These are phyloP conservation scores for Babyrousa celebensis DNA, from an alignment of 2,797 vertebrate genomes.

Conservation along the genomic window DNA sequence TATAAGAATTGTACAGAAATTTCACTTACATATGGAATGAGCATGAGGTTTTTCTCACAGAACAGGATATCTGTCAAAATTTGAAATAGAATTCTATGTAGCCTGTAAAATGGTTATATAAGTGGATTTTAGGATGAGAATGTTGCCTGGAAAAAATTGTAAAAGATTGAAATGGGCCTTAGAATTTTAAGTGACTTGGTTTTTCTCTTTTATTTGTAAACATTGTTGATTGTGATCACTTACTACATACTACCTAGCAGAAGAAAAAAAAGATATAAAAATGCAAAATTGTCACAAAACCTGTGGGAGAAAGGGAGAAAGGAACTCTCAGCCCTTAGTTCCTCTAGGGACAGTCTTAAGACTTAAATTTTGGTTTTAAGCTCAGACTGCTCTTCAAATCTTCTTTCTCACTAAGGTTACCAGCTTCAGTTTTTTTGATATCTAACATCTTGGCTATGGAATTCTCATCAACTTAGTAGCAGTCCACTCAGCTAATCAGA, in stretches of 20 bases:
- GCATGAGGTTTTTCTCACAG: neutral
- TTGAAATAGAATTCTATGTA: conserved; percentile 5
- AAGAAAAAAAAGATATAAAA: neutral
- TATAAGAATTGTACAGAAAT: conserved; percentile 21
- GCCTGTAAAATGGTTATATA: neutral
- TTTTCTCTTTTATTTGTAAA: conserved; percentile 25
- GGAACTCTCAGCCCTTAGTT: neutral
- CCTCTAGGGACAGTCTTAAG: neutral
- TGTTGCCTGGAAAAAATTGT: neutral
- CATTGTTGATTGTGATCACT: neutral
- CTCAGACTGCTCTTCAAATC: conserved; percentile 3
- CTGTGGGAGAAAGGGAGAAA: neutral
- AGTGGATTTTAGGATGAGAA: neutral
- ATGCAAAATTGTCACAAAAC: conserved; percentile 49
- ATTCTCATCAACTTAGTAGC: neutral
- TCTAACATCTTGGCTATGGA: neutral
- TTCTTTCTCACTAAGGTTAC: neutral
- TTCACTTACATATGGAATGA: neutral
- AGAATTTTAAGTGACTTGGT: neutral
- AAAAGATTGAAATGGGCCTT: neutral
- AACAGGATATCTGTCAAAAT: neutral
- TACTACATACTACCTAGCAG: neutral
- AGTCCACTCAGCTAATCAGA: neutral
- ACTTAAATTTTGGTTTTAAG: conserved; percentile 9
- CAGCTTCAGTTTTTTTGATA: neutral